A percentile compares a stretch with the other conserved stretches of the same genome.
Evolutionary conservation across 1,140 invertebrate species (phyloP).

Genomic region (Pristionchus pacificus): DNA sequence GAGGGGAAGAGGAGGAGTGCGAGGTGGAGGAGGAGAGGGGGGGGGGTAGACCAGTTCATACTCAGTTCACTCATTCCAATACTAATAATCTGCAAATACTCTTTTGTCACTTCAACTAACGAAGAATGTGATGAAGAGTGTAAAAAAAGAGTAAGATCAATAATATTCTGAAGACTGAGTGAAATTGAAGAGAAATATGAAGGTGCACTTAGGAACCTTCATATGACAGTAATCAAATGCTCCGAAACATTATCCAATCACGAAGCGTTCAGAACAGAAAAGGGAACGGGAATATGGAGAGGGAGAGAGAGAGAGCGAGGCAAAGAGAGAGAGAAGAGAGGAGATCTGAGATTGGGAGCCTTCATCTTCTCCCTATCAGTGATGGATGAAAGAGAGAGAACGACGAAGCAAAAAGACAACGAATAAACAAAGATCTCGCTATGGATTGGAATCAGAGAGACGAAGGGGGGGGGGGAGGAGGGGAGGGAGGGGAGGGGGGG

Average conservation of each 20-base stretch:
- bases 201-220: neutral
- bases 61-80: too few relatives aligned
- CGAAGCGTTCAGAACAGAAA: neutral
- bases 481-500: too few relatives aligned
- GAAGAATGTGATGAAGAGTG: too few relatives aligned
- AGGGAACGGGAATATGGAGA: neutral
- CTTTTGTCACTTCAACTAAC: too few relatives aligned
- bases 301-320: constrained; percentile 8
- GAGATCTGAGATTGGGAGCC: too few relatives aligned
- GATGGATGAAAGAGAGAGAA: neutral
- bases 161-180: neutral
- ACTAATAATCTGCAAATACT: too few relatives aligned
- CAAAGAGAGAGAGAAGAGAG: constrained; percentile 4
- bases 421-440: constrained; percentile 2
- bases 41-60: neutral
- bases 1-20: neutral
- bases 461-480: too few relatives aligned
- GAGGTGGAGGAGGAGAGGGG: neutral
- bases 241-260: neutral
- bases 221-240: neutral
- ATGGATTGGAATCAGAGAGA: too few relatives aligned
- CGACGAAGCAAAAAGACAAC: neutral
- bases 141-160: neutral
- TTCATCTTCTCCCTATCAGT: neutral
- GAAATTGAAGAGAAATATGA: neutral